These are phyloP conservation scores for Eretmocerus hayati DNA, from an alignment of 2,888 invertebrate genomes.

Conservation along the genomic window DNA sequence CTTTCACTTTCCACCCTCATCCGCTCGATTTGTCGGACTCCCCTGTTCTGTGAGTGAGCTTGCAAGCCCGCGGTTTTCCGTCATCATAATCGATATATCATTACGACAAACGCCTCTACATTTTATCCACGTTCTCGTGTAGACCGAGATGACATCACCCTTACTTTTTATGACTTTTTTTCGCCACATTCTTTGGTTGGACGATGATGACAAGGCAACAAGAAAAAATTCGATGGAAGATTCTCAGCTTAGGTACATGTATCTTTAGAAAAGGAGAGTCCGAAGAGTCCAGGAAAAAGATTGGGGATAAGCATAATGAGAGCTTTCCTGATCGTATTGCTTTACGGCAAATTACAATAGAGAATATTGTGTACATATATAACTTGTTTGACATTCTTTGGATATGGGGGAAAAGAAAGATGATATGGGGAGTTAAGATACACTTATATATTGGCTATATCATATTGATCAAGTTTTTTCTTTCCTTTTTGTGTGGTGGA, in stretches of 20 bases:
- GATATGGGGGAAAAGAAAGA: too few species aligned
- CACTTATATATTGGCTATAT: too few species aligned
- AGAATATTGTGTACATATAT: not conserved
- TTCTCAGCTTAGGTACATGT: too few species aligned
- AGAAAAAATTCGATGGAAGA: too few species aligned
- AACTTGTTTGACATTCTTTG: not conserved
- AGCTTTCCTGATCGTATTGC: slow-evolving; percentile 19
- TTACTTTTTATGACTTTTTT: not conserved
- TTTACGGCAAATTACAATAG: slow-evolving; percentile 18
- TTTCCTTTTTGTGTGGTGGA: too few species aligned
- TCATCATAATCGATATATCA: slow-evolving; percentile 39
- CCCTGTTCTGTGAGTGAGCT: not conserved
- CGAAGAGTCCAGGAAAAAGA: slow-evolving; percentile 4
- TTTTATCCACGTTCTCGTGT: slow-evolving; percentile 28
- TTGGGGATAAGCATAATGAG: slow-evolving; percentile 21
- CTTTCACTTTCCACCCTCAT: not conserved
- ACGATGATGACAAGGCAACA: too few species aligned
- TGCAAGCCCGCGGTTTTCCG: slow-evolving; percentile 8
- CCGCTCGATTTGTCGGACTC: not conserved
- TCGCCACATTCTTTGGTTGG: too few species aligned
- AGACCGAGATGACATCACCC: not conserved
- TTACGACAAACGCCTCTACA: slow-evolving; percentile 32
- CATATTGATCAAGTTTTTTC: slow-evolving; percentile 18
- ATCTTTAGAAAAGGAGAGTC: too few species aligned
- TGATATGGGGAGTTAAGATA: too few species aligned